Evolutionary conservation across 2,797 vertebrate genomes (phyloP), one percentile per base, ranked within the genome.

Genomic region (Bradypodion ventrale): DNA sequence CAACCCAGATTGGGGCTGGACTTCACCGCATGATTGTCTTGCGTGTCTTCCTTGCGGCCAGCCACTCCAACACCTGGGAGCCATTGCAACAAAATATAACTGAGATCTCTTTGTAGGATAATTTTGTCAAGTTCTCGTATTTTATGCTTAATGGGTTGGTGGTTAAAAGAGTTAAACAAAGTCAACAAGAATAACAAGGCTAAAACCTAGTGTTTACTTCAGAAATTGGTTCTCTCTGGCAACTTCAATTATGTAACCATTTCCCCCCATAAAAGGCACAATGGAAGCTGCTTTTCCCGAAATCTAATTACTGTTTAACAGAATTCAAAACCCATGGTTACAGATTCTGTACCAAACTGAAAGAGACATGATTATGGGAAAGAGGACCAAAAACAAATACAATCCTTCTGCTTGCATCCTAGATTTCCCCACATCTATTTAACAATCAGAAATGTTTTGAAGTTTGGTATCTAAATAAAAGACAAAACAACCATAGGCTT

Each of bases 221-320:
- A 87, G 83, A 86, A 76, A 69, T 44, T 77, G 63, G 37, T 83
- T 77, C 29, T 74, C 37, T 27, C 27, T 59, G 19, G 49, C 27
- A 83, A 5, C 63, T 76, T 76, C 85, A 91, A 52, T 46, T 87
- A 91, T 90, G 86, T 86, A 89, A 87, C 79, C 88, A 69, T 78
- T 37, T 4, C 29, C 49, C 69, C 85, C 81, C n/a, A n/a, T n/a
- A n/a, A n/a, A n/a, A n/a, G n/a, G n/a, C n/a, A n/a, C n/a, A n/a
- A 81, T 82, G 87, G 90, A 90, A 89, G 70, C 90, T 84, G 89
- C 83, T 15, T 89, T 49, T 81, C 87, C 83, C 85, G 89, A 88
- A 32, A 87, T 78, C 1, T 66, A 90, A 92, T 91, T 91, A 87
- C 86, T 89, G 78, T 83, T 89, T 91, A 91, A 89, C 89, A 91